These are phyloP conservation scores for Onthophagus taurus DNA, from an alignment of 1,140 invertebrate genomes.

Conservation along the genomic window DNA sequence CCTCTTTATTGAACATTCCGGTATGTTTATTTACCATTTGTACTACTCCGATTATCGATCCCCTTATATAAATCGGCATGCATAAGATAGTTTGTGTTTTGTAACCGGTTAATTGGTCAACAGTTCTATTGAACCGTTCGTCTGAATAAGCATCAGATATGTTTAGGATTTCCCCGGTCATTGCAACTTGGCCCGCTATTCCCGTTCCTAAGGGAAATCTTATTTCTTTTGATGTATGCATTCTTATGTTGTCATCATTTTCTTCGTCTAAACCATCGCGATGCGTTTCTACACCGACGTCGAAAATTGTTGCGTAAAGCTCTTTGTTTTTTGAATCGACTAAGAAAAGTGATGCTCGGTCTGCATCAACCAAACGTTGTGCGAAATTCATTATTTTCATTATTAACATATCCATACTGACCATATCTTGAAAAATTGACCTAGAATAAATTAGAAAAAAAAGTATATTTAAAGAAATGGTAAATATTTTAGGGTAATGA, in stretches of 20 bases:
- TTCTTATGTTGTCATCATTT: slow-evolving; percentile 28
- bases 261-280: slow-evolving; percentile 12
- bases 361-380: slow-evolving; percentile 68
- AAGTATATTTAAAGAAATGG: no score
- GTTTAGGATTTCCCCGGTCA: slow-evolving; percentile 66
- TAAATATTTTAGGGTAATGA: not conserved
- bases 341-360: slow-evolving; percentile 69
- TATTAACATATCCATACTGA: slow-evolving; percentile 71
- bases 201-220: slow-evolving; percentile 47
- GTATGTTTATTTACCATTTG: slow-evolving; percentile 79
- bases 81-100: slow-evolving; percentile 68
- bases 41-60: slow-evolving; percentile 63
- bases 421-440: slow-evolving; percentile 72
- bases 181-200: slow-evolving; percentile 56
- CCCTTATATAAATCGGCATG: slow-evolving; percentile 75
- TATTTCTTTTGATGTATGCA: slow-evolving; percentile 38
- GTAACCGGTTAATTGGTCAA: slow-evolving; percentile 67
- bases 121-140: slow-evolving; percentile 65
- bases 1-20: slow-evolving; percentile 59
- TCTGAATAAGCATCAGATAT: slow-evolving; percentile 73
- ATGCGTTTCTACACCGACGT: slow-evolving; percentile 46
- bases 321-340: slow-evolving; percentile 61
- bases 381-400: slow-evolving; percentile 78
- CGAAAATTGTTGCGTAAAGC: slow-evolving; percentile 74
- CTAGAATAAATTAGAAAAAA: slow-evolving; percentile 30